Evolutionary conservation across 1,140 invertebrate species (phyloP).

Genomic region (Pentalonia nigronervosa): DNA sequence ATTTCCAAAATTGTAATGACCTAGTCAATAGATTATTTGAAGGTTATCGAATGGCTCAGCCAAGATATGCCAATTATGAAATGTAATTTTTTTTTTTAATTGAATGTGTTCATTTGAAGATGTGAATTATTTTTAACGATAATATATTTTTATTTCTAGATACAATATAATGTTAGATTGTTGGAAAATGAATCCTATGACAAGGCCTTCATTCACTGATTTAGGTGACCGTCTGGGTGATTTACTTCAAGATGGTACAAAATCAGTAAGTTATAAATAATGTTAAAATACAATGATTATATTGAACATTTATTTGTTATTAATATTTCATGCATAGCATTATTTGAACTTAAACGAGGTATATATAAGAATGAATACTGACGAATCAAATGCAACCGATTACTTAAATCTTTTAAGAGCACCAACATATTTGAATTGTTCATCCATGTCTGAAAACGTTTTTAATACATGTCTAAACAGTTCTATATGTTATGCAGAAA

Average conservation of each 20-base stretch:
- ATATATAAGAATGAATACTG: slow-evolving; percentile 76
- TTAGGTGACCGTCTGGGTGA: slow-evolving; percentile 78
- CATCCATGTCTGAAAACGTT: slow-evolving; percentile 34
- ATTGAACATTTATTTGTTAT: neutral
- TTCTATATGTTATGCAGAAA: slow-evolving; percentile 44
- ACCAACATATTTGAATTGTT: slow-evolving; percentile 64
- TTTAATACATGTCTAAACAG: slow-evolving; percentile 56
- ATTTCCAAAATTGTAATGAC: slow-evolving; percentile 74
- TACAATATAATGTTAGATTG: slow-evolving; percentile 87
- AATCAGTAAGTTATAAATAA: slow-evolving; percentile 73
- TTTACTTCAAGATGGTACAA: slow-evolving; percentile 82
- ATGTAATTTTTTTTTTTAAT: slow-evolving; percentile 67
- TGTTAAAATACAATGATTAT: neutral
- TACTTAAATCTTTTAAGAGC: slow-evolving; percentile 79
- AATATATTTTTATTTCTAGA: slow-evolving; percentile 64
- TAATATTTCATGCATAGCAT: slow-evolving; percentile 69
- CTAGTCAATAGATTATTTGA: slow-evolving; percentile 78
- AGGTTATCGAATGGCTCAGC: slow-evolving; percentile 88
- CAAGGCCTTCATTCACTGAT: slow-evolving; percentile 79
- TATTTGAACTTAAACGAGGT: slow-evolving; percentile 85
- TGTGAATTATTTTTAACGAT: slow-evolving; percentile 62
- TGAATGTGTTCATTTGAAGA: neutral
- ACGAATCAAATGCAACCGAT: slow-evolving; percentile 69
- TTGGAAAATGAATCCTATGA: slow-evolving; percentile 80
- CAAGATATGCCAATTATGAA: slow-evolving; percentile 77